Percentiles rank a stretch among this genome's conserved stretches.
These are phyloP conservation scores for Sternotherus odoratus DNA, from an alignment of 2,797 vertebrate genomes.

Conservation along the genomic window DNA sequence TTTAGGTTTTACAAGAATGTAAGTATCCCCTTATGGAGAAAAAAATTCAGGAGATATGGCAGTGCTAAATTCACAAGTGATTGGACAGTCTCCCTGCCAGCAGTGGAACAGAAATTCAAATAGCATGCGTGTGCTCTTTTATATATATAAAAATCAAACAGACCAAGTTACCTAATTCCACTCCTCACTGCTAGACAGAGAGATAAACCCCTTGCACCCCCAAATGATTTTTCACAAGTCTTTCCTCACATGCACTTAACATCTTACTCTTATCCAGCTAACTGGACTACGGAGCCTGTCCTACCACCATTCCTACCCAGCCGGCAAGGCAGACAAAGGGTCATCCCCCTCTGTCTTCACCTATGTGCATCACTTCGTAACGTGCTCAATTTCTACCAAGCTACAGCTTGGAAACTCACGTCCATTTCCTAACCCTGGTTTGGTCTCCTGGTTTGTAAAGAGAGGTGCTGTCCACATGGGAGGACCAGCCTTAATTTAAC, in stretches of 20 bases:
- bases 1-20: slow-evolving; percentile 46
- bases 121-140: neutral
- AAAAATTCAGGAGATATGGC: slow-evolving; percentile 22
- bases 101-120: neutral
- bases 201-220: neutral
- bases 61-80: slow-evolving; percentile 16
- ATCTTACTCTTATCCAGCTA: neutral
- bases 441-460: neutral
- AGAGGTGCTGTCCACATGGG: neutral
- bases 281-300: neutral
- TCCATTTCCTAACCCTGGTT: neutral
- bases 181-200: neutral
- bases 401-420: neutral
- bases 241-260: neutral
- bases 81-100: neutral
- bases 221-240: neutral
- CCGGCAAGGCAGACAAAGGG: neutral
- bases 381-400: neutral
- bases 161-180: neutral
- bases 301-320: neutral
- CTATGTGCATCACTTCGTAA: neutral
- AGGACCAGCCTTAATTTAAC: neutral
- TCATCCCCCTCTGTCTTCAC: neutral
- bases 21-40: slow-evolving; percentile 21
- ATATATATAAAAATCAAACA: slow-evolving; percentile 1